Evolutionary conservation across 2,113 vertebrate genomes (phyloP), one percentile per base, ranked within the genome.

Genomic region (Leptodactylus fuscus): DNA sequence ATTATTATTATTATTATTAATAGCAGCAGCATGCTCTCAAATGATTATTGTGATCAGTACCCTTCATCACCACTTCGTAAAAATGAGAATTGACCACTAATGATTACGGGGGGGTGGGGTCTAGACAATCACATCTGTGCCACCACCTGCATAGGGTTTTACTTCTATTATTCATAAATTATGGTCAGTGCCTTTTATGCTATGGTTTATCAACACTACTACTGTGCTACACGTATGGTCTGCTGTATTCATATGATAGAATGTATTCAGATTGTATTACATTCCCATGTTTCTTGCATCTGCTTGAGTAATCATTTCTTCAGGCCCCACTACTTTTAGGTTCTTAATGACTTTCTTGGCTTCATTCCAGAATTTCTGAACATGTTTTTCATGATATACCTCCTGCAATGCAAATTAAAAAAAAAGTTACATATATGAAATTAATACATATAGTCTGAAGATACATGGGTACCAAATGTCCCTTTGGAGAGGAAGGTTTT

Each of bases 251-350:
- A 73, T 44, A 46, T 5, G 22, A 73, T 20, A 55, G 48, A 12
- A 78, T 29, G 48, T 20, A 53, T n/a, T 34, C 5, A 36, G 12
- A 48, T 24, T 44, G 88, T 83, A 92, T 88, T 96, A 99, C 98
- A 99, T 99, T 91, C 97, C 98, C 97, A 99, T 98, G 91, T 99
- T 99, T 85, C 98, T 96, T 86, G 97, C 97, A 90, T 99, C 96
- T 7, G 96, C 97, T 94, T 98, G 96, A 91, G 95, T 98, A 87
- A 99, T 85, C 87, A 93, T 93, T 90, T 99, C 98, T 91, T 99
- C 98, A 5, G 98, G 98, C 79, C 98, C 98, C 87, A 99, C 97
- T 85, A 98, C 96, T 92, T 98, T 98, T 89, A 98, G 95, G 87
- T 90, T 94, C 87, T 41, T 91, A 91, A 98, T 96, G 48, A 92